Evolutionary conservation across 2,113 vertebrate species (phyloP), one percentile per base, ranked within the genome.

Genomic region (Gasterosteus nipponicus): DNA sequence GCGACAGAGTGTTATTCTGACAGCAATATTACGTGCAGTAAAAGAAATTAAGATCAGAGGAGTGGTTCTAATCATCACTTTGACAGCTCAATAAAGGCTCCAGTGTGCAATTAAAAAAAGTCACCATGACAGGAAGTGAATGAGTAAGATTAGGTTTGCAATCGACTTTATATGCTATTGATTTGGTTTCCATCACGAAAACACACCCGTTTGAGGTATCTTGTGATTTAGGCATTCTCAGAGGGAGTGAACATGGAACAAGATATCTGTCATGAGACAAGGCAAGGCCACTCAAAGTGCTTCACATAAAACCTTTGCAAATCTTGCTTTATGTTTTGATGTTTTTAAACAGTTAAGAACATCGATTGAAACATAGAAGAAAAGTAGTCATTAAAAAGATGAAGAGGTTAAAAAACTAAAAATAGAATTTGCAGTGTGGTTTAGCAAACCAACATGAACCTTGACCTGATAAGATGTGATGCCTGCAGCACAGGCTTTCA

Each of bases 401-500:
- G 5, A 38, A 5, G 22, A 26, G 22, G 22, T 26, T 26, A 26
- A 38, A 38, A 7, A 38, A 33, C 33, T 38, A 38, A 38, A 38
- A 38, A 5, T 38, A 38, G 35, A 38, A 38, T 6, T 38, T 38
- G 35, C 35, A 38, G 35, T 38, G 35, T 38, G 7, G 35, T 38
- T 38, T 4, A 6, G 44, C 53, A 51, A 73, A 72, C 54, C 71
- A 71, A 73, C 58, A 19, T 83, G 77, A 70, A 86, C 79, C 49
- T 78, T 5, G 46, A 69, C 86, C 84, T 56, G 42, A 44, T 62
- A 18, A 87, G 73, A 69, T 71, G 46, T 68, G 16, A 35, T 9
- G 19, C 39, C 12, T 29, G 47, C 22, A 33, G 12, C 10, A 7
- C 16, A 41, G 56, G 53, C 38, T 56, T 19, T 53, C n/a, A 42